A percentile compares a stretch with the other conserved stretches of the same genome.
Evolutionary conservation across 1,140 invertebrate genomes (phyloP).

Genomic region (Luehdorfia chinensis): DNA sequence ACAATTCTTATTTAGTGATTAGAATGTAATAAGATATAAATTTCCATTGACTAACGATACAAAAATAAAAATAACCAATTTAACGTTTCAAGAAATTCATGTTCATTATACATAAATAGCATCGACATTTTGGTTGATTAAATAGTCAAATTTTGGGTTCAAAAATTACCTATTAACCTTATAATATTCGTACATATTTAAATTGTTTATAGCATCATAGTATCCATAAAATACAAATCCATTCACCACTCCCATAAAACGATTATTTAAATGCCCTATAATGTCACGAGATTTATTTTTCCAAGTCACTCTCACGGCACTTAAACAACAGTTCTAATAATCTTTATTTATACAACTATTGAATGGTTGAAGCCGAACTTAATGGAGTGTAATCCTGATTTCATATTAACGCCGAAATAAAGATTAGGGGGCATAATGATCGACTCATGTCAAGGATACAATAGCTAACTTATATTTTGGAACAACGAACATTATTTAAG

Average conservation of each 20-base stretch:
- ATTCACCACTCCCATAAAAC: slow-evolving; percentile 1
- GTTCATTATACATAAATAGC: too few species aligned
- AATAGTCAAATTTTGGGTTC: too few species aligned
- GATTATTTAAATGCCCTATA: too few species aligned
- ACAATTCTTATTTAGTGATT: too few species aligned
- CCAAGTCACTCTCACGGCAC: slow-evolving; percentile 56
- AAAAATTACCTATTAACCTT: too few species aligned
- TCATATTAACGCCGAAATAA: slow-evolving; percentile 62
- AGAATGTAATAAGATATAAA: too few species aligned
- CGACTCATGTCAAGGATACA: slow-evolving; percentile 21
- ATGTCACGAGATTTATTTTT: slow-evolving; percentile 32
- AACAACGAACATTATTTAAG: slow-evolving; percentile 10
- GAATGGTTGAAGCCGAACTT: slow-evolving; percentile 42
- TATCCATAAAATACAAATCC: slow-evolving; percentile 1
- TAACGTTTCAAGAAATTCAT: too few species aligned
- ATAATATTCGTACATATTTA: too few species aligned
- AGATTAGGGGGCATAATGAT: slow-evolving; percentile 48
- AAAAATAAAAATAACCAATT: too few species aligned
- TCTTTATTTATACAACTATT: slow-evolving; percentile 68
- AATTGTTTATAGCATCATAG: too few species aligned
- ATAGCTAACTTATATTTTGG: slow-evolving; percentile 13
- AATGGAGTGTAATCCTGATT: slow-evolving; percentile 67
- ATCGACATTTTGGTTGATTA: too few species aligned
- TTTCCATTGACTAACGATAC: too few species aligned
- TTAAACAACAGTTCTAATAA: slow-evolving; percentile 56